Evolutionary conservation across 2,888 invertebrate species (phyloP), one percentile per base, ranked within the genome.

Genomic region (Aphodius sticticus): DNA sequence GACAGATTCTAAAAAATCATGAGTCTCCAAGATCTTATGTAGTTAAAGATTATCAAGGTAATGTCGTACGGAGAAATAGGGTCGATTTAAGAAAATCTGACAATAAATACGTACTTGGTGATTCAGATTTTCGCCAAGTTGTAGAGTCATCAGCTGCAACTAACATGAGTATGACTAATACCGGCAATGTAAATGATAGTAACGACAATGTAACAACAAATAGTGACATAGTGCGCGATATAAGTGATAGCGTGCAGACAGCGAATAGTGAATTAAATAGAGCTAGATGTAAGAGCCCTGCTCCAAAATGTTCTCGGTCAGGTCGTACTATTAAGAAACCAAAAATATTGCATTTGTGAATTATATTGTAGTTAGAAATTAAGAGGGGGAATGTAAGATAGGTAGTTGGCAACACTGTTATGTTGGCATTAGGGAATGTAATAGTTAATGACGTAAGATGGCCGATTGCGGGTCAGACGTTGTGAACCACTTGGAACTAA

Each of bases 21-120:
- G 16, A n/a, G 16, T 35, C 16, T 16, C 36, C 72, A 16, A 72
- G 72, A 16, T 72, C 72, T 26, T 72, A 72, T 72, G 16, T 72
- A 6, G 72, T 72, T 14, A 14, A 16, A 16, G 72, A 72, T 36
- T n/a, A 14, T 16, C 36, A 16, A 35, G 72, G 16, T 72, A 72
- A 72, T n/a, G 16, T 14, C 5, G 36, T 72, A 16, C 26, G 72
- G 36, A n/a, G 72, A 26, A 72, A 72, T 36, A 72, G 72, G 9
- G 16, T 72, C 14, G 72, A 72, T 16, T 14, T 72, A 2, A n/a
- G 15, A 16, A 14, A 72, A 16, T 72, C 72, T 14, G 6, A 14
- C 14, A 72, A 72, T 16, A 72, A 72, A 53, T 53, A 53, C 53
- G 53, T 2, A 53, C 53, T 53, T 53, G 53, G 53, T 53, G 53